These are phyloP conservation scores for Callosobruchus maculatus DNA, from an alignment of 2,888 invertebrate genomes.

Conservation along the genomic window DNA sequence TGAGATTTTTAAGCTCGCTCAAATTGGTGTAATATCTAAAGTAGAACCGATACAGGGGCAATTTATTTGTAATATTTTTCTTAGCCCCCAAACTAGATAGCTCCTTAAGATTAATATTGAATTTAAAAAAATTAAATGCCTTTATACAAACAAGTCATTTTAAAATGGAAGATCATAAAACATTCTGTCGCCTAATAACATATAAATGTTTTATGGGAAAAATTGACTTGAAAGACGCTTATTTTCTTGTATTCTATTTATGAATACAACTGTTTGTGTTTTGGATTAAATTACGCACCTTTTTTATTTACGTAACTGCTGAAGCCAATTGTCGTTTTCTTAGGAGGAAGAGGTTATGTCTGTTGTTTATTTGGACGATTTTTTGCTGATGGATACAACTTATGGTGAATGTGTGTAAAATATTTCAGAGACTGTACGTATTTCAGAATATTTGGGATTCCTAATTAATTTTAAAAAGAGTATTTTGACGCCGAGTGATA, in stretches of 20 bases:
- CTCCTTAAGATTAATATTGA: not conserved
- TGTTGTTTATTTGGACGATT: constrained; percentile 26
- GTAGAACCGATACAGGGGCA: constrained; percentile 8
- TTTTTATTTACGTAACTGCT: constrained; percentile 29
- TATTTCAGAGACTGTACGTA: constrained; percentile 3
- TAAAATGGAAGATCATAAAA: no score
- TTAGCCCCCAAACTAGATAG: constrained; percentile 8
- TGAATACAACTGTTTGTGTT: constrained; percentile 25
- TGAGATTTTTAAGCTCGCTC: not conserved
- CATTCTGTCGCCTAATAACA: no score
- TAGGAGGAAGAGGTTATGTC: constrained; percentile 20
- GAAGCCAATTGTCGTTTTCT: constrained; percentile 20
- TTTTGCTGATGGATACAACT: constrained; percentile 16
- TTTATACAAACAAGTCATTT: no score
- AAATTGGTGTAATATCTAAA: not conserved
- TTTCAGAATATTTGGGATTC: constrained; percentile 14
- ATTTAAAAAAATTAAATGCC: constrained; percentile 6
- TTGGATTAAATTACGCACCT: constrained; percentile 23
- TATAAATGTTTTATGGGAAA: no score
- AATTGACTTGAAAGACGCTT: no score
- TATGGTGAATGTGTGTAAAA: constrained; percentile 13
- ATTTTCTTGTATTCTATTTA: constrained; percentile 20
- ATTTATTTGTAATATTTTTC: constrained; percentile 13
- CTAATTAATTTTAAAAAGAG: constrained; percentile 16
- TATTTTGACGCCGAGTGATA: constrained; percentile 6